Base-by-base conservation (phyloP, 2,888 invertebrate species). In the Blastobasis lacticolella region DNA sequence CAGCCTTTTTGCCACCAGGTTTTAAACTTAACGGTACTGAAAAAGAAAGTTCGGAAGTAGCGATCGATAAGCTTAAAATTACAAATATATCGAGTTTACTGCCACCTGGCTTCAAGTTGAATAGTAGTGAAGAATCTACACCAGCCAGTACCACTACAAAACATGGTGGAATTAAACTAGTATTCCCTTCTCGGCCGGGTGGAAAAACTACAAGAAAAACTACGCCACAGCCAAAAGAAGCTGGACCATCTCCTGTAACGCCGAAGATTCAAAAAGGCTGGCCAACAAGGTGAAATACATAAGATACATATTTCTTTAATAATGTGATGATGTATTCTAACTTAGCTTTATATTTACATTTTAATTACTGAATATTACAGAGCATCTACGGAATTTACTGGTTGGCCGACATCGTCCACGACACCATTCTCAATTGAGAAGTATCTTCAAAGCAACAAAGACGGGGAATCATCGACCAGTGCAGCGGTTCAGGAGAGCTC, bases 321-420 rank as follows among this genome's bases (percentile, higher is more conserved):
- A 38, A 42, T 44, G 37, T 50, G 10, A 41, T 3, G 23, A 23
- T 23, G 23, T 23, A 23, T 2, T 10, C 23, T 4, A 4, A 10
- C 42, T 42, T 46, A 6, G 38, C 6, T 37, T 4, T 10, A 37
- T 41, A 41, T 7, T 9, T 41, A 41, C 9, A 41, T 8, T 41
- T 8, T 4, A 40, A 45, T 44, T 37, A 8, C 10, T 50, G 47
- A 45, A 45, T 38, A 38, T 74, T 82, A 44, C 67, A 94, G 94
- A 79, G 94, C 93, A 36, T 94, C 95, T 6, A 96, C 96, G 10
- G 95, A 95, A 76, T 96, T 96, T 66, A 96, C 95, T 9, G 96
- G 96, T 10, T 96, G 96, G 96, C 95, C 96, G 8, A 94, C 95
- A 0, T 93, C 95, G 5, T 94, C 96, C 1, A 95, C 96, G 0